These are phyloP conservation scores for Siniperca undulata DNA, from an alignment of 2,797 vertebrate genomes.

Conservation along the genomic window DNA sequence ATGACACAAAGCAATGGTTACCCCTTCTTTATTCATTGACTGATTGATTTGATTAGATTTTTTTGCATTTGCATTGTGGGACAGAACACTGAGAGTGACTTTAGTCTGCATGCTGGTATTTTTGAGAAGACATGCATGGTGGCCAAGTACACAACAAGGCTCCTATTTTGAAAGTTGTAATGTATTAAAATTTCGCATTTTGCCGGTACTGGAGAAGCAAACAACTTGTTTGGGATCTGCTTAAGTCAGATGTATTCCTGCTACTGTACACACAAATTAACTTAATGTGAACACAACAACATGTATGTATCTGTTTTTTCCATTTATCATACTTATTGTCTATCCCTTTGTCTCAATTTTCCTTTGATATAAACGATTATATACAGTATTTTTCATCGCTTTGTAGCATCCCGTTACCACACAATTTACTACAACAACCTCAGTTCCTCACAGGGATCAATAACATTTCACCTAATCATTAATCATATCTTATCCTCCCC, in stretches of 20 bases:
- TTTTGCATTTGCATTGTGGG: background rate
- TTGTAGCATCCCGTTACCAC: background rate
- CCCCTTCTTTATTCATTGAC: background rate
- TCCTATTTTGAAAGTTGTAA: background rate
- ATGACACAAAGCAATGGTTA: background rate
- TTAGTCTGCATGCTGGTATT: background rate
- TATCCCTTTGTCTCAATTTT: background rate
- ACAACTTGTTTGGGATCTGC: background rate
- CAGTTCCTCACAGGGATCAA: conserved; percentile 29
- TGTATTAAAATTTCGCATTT: no score
- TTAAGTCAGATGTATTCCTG: background rate
- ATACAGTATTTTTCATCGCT: no score
- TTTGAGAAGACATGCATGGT: background rate
- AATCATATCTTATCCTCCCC: conserved; percentile 33
- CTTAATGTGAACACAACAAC: background rate
- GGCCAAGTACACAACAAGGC: background rate
- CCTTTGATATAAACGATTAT: background rate
- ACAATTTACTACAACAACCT: conserved; percentile 14
- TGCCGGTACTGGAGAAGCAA: background rate
- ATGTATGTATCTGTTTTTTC: background rate
- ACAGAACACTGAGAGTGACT: background rate
- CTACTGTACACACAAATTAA: background rate
- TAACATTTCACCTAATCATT: conserved; percentile 43
- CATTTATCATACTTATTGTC: background rate
- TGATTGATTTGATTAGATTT: background rate